Evolutionary conservation across 2,888 invertebrate genomes (phyloP).

Genomic region (Pecten maximus): DNA sequence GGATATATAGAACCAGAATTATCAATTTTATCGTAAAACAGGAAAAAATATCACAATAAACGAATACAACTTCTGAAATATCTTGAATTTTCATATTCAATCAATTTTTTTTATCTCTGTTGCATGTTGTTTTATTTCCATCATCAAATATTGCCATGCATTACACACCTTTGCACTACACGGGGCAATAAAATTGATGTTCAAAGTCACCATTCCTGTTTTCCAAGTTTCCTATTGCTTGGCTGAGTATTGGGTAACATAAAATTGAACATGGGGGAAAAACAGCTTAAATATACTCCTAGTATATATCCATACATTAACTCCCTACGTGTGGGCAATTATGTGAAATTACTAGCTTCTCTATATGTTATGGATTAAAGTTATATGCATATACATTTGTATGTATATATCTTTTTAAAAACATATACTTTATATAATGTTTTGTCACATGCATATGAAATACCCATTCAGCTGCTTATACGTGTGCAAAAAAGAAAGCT

Average conservation of each 20-base stretch:
- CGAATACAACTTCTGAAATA: neutral
- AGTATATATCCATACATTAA: constrained; percentile 14
- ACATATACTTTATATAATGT: neutral
- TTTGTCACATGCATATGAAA: too few relatives aligned
- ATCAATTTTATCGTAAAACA: neutral
- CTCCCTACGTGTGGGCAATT: neutral
- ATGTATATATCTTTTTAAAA: neutral
- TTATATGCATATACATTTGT: neutral
- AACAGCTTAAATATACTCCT: neutral
- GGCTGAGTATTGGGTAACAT: neutral
- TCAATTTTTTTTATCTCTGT: constrained; percentile 22
- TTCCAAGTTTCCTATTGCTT: neutral
- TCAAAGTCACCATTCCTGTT: constrained; percentile 18
- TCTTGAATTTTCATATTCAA: neutral
- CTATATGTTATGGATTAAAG: too few relatives aligned
- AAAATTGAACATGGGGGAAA: neutral
- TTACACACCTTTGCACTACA: neutral
- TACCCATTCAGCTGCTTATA: too few relatives aligned
- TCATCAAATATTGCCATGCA: neutral
- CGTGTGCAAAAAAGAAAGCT: too few relatives aligned
- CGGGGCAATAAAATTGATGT: neutral
- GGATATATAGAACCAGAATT: neutral
- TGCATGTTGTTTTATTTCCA: constrained; percentile 28
- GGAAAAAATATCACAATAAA: neutral
- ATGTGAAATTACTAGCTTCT: too few relatives aligned